phyloP scores from a whole-genome alignment of 1,140 invertebrate species.

The Magallana gigas region DNA sequence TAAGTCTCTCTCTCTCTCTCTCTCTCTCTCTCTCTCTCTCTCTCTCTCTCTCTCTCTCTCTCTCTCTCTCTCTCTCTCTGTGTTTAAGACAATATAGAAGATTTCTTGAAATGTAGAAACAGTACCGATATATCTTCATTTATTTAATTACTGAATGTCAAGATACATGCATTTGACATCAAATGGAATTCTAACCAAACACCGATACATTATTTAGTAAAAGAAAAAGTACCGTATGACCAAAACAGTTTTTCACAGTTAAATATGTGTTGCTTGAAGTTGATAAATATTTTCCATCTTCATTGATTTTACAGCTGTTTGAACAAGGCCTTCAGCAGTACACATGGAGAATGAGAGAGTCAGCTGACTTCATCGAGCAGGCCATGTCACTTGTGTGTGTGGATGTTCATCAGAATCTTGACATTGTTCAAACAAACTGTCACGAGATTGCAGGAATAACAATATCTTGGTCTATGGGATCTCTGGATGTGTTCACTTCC shows the following conservation, averaged over 20 bases:
- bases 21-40: neutral
- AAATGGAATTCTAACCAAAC: neutral
- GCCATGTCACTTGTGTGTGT: constrained; percentile 76
- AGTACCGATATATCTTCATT: no score
- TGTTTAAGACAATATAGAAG: no score
- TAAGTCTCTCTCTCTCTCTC: constrained; percentile 54
- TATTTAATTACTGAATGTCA: no score
- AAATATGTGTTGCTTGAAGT: neutral
- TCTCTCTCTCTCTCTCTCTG: neutral
- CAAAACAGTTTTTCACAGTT: no score
- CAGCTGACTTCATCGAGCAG: constrained; percentile 77
- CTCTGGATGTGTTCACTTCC: constrained; percentile 73
- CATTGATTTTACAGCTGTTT: constrained; percentile 64
- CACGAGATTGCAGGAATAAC: constrained; percentile 75
- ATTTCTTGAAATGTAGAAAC: no score
- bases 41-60: no score
- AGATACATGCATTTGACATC: neutral
- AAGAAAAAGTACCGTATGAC: no score
- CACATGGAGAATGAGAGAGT: constrained; percentile 79
- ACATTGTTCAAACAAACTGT: constrained; percentile 77
- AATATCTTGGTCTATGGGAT: constrained; percentile 73
- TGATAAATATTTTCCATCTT: neutral
- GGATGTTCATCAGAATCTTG: constrained; percentile 77
- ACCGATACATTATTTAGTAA: no score
- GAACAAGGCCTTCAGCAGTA: constrained; percentile 75